phyloP scores from a whole-genome alignment of 1,140 invertebrate genomes.

The Melanaphis sacchari region DNA sequence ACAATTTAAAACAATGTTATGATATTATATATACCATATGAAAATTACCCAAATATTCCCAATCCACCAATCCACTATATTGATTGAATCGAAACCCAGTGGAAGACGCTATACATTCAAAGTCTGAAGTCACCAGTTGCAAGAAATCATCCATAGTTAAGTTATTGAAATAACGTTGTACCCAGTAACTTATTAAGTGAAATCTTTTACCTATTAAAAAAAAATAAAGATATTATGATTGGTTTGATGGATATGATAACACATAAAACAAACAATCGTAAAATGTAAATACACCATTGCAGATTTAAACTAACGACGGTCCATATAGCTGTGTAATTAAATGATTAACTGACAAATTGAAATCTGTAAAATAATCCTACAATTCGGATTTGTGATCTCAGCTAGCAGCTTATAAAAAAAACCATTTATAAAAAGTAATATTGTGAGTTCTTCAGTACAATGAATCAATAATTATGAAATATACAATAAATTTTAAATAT shows the following conservation, averaged over 20 bases:
- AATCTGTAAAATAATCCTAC: background rate
- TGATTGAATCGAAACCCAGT: conserved; percentile 39
- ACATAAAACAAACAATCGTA: background rate
- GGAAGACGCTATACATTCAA: background rate
- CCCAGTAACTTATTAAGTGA: background rate
- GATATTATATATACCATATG: background rate
- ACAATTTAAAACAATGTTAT: background rate
- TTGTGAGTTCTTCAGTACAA: background rate
- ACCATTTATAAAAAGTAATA: background rate
- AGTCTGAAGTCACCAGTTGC: background rate
- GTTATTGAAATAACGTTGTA: background rate
- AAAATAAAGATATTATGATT: background rate
- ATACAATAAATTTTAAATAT: background rate
- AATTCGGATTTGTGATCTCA: background rate
- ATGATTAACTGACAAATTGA: background rate
- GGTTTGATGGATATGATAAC: background rate
- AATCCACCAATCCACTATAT: background rate
- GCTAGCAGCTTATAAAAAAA: background rate
- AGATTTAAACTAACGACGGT: background rate
- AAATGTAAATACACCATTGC: background rate
- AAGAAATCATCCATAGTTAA: conserved; percentile 25
- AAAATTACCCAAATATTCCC: conserved; percentile 29
- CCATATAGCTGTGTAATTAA: background rate
- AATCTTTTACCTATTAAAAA: background rate
- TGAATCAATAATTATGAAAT: background rate